phyloP scores from a whole-genome alignment of 2,797 vertebrate genomes.

The Poecilia picta region DNA sequence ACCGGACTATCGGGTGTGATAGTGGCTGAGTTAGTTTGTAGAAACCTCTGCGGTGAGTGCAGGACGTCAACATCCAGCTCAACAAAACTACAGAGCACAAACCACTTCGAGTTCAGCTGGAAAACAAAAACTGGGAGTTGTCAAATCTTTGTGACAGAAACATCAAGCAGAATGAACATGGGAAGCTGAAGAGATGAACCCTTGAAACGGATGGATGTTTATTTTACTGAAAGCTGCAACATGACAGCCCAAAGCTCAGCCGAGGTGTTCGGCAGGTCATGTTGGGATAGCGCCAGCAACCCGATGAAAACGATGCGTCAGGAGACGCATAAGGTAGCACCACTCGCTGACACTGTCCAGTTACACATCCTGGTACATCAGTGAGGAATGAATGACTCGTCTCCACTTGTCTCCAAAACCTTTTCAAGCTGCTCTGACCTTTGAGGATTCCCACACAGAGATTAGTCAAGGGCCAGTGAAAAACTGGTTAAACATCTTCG shows the following conservation, averaged over 20 bases:
- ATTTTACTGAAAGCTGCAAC: constrained; percentile 38
- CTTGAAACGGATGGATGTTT: constrained; percentile 35
- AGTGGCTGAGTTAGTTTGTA: background rate
- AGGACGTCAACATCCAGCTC: background rate
- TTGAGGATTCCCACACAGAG: constrained; percentile 4
- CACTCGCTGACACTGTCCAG: background rate
- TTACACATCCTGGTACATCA: constrained; percentile 8
- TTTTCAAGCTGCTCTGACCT: constrained; percentile 19
- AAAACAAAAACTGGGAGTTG: background rate
- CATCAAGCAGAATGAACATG: background rate
- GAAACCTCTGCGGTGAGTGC: background rate
- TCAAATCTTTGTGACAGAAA: background rate
- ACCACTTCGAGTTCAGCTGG: background rate
- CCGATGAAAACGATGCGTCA: constrained; percentile 42
- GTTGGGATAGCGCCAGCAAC: constrained; percentile 47
- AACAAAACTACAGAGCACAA: background rate
- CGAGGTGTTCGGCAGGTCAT: constrained; percentile 54
- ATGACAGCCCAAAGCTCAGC: constrained; percentile 55
- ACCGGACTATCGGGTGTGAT: background rate
- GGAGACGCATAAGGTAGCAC: background rate
- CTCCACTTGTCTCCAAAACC: background rate
- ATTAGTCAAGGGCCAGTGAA: constrained; percentile 2
- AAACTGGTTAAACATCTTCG: background rate
- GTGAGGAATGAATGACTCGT: background rate
- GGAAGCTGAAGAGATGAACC: background rate